phyloP scores from a whole-genome alignment of 2,113 vertebrate genomes.

The Australoheros scitulus region DNA sequence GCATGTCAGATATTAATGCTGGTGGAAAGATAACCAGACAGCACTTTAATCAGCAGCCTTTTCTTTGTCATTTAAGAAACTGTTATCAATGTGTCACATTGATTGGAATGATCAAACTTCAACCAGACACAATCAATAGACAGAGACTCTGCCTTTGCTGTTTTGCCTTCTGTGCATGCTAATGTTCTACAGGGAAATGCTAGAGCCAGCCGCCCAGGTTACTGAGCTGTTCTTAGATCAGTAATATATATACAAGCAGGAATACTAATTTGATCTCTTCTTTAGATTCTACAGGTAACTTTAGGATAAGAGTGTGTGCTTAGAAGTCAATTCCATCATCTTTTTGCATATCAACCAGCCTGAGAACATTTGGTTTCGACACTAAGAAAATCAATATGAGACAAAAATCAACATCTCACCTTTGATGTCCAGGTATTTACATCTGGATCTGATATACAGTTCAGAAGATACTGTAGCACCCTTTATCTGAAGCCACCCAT shows the following conservation, averaged over 20 bases:
- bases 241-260: neutral
- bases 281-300: neutral
- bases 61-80: constrained; percentile 11
- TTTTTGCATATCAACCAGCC: neutral
- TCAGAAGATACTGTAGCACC: too few relatives aligned
- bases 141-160: neutral
- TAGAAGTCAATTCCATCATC: neutral
- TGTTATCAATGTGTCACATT: neutral
- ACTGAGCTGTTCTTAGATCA: neutral
- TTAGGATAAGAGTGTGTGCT: constrained; percentile 2
- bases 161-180: constrained; percentile 7
- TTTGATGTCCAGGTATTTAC: too few relatives aligned
- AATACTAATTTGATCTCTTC: neutral
- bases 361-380: too few relatives aligned
- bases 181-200: neutral
- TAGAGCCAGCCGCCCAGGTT: neutral
- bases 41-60: constrained; percentile 27
- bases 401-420: too few relatives aligned
- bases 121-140: constrained; percentile 44
- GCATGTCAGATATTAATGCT: constrained; percentile 13
- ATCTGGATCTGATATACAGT: too few relatives aligned
- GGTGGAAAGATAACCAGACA: neutral
- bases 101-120: constrained; percentile 50
- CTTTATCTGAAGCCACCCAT: too few relatives aligned
- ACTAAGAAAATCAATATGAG: too few relatives aligned